Conservation (phyloP, 2,113 vertebrate species). For the Xyrauchen texanus region DNA sequence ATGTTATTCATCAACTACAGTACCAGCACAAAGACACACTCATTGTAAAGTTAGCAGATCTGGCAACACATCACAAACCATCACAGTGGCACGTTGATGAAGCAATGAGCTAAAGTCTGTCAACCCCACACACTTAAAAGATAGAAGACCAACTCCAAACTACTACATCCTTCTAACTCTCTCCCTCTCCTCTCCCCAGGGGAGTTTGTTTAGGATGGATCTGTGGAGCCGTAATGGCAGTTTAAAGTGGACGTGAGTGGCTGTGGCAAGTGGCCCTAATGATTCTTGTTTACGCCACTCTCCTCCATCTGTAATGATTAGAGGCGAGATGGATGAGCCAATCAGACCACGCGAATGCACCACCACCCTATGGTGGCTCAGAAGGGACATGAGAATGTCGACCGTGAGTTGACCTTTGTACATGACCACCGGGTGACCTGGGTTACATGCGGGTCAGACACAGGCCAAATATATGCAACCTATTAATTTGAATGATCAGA, state of each 20-base stretch:
- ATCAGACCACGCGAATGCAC: slow-evolving; percentile 8
- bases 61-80: neutral
- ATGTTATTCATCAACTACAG: too few relatives aligned
- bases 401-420: slow-evolving; percentile 13
- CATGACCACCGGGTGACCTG: slow-evolving; percentile 31
- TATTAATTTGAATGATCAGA: slow-evolving; percentile 42
- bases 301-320: slow-evolving; percentile 83
- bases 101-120: slow-evolving; percentile 11
- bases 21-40: neutral
- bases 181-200: slow-evolving; percentile 41
- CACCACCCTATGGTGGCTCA: slow-evolving; percentile 66
- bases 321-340: slow-evolving; percentile 74
- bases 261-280: slow-evolving; percentile 52
- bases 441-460: slow-evolving; percentile 43
- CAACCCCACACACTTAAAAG: slow-evolving; percentile 34
- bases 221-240: slow-evolving; percentile 49
- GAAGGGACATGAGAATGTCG: slow-evolving; percentile 60
- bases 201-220: slow-evolving; percentile 47
- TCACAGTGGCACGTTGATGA: slow-evolving; percentile 12
- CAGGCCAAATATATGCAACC: slow-evolving; percentile 45
- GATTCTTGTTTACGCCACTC: slow-evolving; percentile 63
- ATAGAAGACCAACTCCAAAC: slow-evolving; percentile 29
- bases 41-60: neutral
- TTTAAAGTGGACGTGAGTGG: slow-evolving; percentile 58
- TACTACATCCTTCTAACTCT: slow-evolving; percentile 32